These are phyloP conservation scores for Nymphalis c-album DNA, from an alignment of 2,888 invertebrate genomes.

Conservation along the genomic window DNA sequence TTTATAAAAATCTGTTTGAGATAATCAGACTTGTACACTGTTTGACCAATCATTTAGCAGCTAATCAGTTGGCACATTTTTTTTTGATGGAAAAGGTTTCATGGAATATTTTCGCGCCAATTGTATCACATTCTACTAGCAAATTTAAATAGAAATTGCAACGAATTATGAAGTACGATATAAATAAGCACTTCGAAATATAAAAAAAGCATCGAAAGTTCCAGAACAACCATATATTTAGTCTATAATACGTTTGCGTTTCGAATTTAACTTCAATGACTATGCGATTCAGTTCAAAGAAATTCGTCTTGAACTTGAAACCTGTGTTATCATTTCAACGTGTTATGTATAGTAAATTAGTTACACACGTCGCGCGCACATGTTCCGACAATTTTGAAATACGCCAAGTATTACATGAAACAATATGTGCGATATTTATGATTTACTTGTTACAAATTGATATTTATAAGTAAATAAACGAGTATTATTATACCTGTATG, in stretches of 20 bases:
- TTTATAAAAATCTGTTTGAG: too few relatives aligned
- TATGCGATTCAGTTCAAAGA: slow-evolving; percentile 20
- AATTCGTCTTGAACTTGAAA: slow-evolving; percentile 31
- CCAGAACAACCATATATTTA: not conserved
- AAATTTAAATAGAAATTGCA: too few relatives aligned
- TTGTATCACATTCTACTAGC: too few relatives aligned
- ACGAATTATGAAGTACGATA: too few relatives aligned
- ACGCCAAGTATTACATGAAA: not conserved
- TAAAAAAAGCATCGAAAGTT: too few relatives aligned
- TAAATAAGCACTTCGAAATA: too few relatives aligned
- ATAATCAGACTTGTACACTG: too few relatives aligned
- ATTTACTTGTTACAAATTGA: not conserved
- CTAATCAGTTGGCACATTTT: too few relatives aligned
- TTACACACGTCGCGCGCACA: slow-evolving; percentile 29
- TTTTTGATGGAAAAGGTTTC: too few relatives aligned
- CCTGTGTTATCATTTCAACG: slow-evolving; percentile 25
- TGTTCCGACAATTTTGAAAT: slow-evolving; percentile 16
- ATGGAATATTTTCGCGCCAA: too few relatives aligned
- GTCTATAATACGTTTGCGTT: slow-evolving; percentile 6
- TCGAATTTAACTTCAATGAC: slow-evolving; percentile 18
- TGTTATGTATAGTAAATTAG: slow-evolving; percentile 28
- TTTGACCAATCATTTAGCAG: too few relatives aligned
- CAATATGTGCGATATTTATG: not conserved
- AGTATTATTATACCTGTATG: not conserved
- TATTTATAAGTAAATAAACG: not conserved